These are phyloP conservation scores for Xerus inauris DNA, from an alignment of 2,113 vertebrate genomes.

Conservation along the genomic window DNA sequence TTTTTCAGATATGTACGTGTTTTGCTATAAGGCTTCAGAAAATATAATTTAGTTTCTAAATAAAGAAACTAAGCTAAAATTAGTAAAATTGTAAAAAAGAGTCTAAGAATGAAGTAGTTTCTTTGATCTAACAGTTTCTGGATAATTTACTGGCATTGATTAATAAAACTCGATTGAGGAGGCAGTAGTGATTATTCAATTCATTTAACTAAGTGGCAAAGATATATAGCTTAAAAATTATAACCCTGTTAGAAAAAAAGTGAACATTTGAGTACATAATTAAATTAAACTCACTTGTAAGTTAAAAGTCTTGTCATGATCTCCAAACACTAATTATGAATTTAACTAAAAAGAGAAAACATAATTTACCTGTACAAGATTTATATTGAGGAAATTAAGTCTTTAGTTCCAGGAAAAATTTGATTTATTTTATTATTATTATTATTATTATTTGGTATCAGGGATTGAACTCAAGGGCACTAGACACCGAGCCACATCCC, in stretches of 20 bases:
- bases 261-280: neutral
- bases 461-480: no score
- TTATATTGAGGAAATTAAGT: neutral
- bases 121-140: constrained; percentile 12
- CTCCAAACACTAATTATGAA: neutral
- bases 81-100: constrained; percentile 40
- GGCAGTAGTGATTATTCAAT: constrained; percentile 43
- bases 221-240: constrained; percentile 44
- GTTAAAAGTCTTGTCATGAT: constrained; percentile 1
- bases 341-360: neutral
- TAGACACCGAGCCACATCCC: no score
- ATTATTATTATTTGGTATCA: no score
- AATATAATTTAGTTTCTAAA: constrained; percentile 39
- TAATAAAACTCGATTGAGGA: constrained; percentile 51
- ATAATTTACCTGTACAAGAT: neutral
- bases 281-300: constrained; percentile 29
- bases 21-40: neutral
- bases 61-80: constrained; percentile 16
- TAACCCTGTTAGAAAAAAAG: neutral
- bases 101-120: neutral
- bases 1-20: neutral
- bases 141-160: constrained; percentile 47
- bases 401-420: neutral
- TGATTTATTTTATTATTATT: neutral
- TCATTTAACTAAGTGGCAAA: constrained; percentile 64